phyloP scores from a whole-genome alignment of 2,113 vertebrate genomes.

The Procavia capensis region DNA sequence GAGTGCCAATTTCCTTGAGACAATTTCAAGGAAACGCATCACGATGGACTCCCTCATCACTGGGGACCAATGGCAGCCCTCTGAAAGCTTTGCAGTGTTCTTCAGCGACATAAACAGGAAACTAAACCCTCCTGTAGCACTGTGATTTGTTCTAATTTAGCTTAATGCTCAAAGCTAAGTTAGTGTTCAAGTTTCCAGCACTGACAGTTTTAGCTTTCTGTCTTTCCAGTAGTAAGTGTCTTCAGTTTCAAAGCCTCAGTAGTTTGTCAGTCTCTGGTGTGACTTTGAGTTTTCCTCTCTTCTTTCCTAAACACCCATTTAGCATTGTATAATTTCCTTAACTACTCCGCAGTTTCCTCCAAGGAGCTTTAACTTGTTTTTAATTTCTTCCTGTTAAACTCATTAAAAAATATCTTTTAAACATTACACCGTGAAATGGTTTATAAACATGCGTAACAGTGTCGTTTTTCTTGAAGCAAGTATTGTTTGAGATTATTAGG shows the following conservation, averaged over 20 bases:
- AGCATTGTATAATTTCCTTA: conserved; percentile 81
- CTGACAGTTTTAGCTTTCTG: conserved; percentile 50
- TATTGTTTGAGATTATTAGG: conserved; percentile 75
- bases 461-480: conserved; percentile 77
- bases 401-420: conserved; percentile 82
- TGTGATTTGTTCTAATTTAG: conserved; percentile 63
- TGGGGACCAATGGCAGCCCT: background rate
- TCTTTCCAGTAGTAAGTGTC: conserved; percentile 28
- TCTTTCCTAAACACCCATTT: conserved; percentile 78
- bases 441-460: conserved; percentile 81
- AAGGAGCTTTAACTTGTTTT: conserved; percentile 79
- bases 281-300: conserved; percentile 75
- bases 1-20: conserved; percentile 5
- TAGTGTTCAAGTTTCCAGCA: conserved; percentile 13
- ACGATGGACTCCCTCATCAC: background rate
- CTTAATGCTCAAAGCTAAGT: conserved; percentile 58
- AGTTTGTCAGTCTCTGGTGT: conserved; percentile 69
- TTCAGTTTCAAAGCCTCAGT: conserved; percentile 46
- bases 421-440: conserved; percentile 77
- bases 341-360: conserved; percentile 71
- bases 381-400: conserved; percentile 84
- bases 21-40: conserved; percentile 35
- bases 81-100: background rate
- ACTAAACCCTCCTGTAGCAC: background rate
- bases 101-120: conserved; percentile 1